A percentile compares a stretch with the other conserved stretches of the same genome.
phyloP scores from a whole-genome alignment of 2,797 vertebrate genomes.

The Gymnodraco acuticeps region DNA sequence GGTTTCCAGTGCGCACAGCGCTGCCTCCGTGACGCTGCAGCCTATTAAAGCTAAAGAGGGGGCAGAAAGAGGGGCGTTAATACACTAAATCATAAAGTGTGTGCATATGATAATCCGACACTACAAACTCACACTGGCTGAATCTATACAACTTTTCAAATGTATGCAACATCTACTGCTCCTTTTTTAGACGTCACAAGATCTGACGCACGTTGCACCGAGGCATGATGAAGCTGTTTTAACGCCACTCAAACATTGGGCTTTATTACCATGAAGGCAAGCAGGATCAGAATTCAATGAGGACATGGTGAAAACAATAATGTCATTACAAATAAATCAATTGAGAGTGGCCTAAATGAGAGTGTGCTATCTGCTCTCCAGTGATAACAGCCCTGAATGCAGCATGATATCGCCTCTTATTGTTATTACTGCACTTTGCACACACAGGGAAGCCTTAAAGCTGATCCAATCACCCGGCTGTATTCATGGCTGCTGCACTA shows the following conservation, averaged over 20 bases:
- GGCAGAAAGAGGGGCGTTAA: slow-evolving; percentile 58
- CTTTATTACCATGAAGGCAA: neutral
- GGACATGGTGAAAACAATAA: neutral
- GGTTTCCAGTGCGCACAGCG: slow-evolving; percentile 60
- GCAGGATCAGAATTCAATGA: fast-evolving
- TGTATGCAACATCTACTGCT: neutral
- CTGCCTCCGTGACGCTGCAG: slow-evolving; percentile 57
- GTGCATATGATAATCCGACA: slow-evolving; percentile 13
- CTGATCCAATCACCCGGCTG: slow-evolving; percentile 38
- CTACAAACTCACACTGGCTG: neutral
- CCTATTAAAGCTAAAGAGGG: slow-evolving; percentile 54
- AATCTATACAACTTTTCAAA: too few species aligned
- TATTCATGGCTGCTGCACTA: neutral
- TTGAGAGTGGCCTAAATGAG: neutral
- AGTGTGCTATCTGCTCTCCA: slow-evolving; percentile 26
- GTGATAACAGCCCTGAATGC: slow-evolving; percentile 36
- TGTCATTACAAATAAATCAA: neutral
- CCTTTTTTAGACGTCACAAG: neutral
- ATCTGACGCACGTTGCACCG: neutral
- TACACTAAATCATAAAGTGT: slow-evolving; percentile 48
- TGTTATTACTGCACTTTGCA: slow-evolving; percentile 49
- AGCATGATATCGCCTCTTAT: slow-evolving; percentile 9
- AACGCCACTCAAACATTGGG: neutral
- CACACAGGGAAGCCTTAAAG: slow-evolving; percentile 8
- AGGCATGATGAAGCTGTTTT: neutral